These are phyloP conservation scores for Mormyrus proboscirostris DNA, from an alignment of 2,797 vertebrate genomes.

Conservation along the genomic window DNA sequence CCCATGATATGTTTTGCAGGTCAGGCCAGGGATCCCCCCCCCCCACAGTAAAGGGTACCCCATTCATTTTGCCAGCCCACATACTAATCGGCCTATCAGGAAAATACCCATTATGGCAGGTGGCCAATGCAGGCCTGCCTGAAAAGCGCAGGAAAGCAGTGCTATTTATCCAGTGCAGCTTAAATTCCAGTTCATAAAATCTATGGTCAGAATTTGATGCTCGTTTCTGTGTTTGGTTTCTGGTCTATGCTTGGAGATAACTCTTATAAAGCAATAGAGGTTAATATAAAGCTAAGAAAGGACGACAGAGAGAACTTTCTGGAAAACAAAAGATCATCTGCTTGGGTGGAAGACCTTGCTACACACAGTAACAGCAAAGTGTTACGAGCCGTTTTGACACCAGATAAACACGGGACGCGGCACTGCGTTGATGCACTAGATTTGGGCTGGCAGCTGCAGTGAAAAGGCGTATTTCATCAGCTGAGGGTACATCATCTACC, in stretches of 20 bases:
- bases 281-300: not conserved
- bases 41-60: not conserved
- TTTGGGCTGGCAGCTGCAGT: not conserved
- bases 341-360: not conserved
- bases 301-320: not conserved
- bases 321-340: not conserved
- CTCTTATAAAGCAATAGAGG: not conserved
- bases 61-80: not conserved
- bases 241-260: not conserved
- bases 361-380: not conserved
- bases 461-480: not conserved
- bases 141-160: not conserved
- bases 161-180: not conserved
- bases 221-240: not conserved
- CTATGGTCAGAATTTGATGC: not conserved
- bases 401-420: not conserved
- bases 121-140: not conserved
- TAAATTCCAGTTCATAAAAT: not conserved
- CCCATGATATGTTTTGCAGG: not conserved
- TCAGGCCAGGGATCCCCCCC: not conserved
- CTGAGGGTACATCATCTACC: not conserved
- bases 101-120: not conserved
- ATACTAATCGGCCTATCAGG: not conserved
- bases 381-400: not conserved
- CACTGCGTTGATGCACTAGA: not conserved